Evolutionary conservation across 2,888 invertebrate species (phyloP).

Genomic region (Eumerus sabulonum): DNA sequence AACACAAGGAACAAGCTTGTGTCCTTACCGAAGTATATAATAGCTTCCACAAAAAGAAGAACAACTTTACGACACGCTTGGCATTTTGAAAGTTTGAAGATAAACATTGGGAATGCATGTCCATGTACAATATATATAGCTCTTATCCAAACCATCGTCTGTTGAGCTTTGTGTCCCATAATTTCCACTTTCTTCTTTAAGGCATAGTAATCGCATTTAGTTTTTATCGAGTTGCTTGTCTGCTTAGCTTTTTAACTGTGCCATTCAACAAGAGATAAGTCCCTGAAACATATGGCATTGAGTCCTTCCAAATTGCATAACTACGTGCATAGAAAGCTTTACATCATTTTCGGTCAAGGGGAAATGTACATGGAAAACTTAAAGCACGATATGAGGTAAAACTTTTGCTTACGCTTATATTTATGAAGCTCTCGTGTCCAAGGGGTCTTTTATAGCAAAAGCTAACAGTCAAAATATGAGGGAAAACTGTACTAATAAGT

Average conservation of each 20-base stretch:
- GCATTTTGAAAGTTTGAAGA: not conserved
- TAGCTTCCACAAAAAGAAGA: constrained; percentile 5
- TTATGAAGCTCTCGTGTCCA: no score
- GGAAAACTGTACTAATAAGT: no score
- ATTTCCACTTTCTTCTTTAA: constrained; percentile 25
- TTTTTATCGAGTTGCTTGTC: constrained; percentile 44
- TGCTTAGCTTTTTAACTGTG: constrained; percentile 20
- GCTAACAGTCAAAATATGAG: no score
- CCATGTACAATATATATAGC: no score
- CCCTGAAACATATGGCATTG: constrained; percentile 48
- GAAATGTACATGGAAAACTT: not conserved
- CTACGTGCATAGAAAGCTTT: constrained; percentile 26
- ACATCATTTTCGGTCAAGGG: not conserved
- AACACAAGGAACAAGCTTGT: no score
- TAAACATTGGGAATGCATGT: no score
- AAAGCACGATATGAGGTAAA: no score
- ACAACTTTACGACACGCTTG: constrained; percentile 14
- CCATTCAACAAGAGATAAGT: constrained; percentile 45
- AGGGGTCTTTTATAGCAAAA: not conserved
- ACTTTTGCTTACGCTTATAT: no score
- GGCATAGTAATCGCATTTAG: constrained; percentile 50
- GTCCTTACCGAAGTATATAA: not conserved
- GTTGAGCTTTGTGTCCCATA: constrained; percentile 18
- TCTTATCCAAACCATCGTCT: not conserved
- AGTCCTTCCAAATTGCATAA: constrained; percentile 49